A percentile compares a stretch with the other conserved stretches of the same genome.
These are phyloP conservation scores for Drosophila setosimentum DNA, from an alignment of 2,888 invertebrate species.

Conservation along the genomic window DNA sequence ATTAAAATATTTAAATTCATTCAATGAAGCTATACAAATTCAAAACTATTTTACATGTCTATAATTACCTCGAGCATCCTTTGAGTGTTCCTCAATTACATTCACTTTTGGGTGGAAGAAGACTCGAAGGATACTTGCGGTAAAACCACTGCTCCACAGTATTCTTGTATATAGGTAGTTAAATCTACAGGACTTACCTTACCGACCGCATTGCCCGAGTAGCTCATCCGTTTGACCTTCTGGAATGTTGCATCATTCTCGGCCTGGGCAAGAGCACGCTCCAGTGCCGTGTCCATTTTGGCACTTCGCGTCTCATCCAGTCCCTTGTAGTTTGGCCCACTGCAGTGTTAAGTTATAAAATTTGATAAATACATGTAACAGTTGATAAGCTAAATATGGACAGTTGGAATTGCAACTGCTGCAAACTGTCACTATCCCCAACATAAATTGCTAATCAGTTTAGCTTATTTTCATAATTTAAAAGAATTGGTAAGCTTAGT, in stretches of 20 bases:
- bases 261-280: conserved; percentile 89
- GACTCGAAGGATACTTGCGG: neutral
- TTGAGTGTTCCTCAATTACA: neutral
- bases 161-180: neutral
- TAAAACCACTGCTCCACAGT: neutral
- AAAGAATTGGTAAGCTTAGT: neutral
- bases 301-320: conserved; percentile 84
- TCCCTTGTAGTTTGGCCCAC: conserved; percentile 73
- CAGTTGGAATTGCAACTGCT: neutral
- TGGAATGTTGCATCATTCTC: conserved; percentile 89
- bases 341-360: conserved; percentile 5
- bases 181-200: conserved; percentile 86
- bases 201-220: conserved; percentile 89
- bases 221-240: conserved; percentile 90
- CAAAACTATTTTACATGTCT: neutral
- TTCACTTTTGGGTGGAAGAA: neutral
- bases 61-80: neutral
- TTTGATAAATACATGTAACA: conserved; percentile 30
- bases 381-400: neutral
- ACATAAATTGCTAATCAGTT: neutral
- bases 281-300: conserved; percentile 87
- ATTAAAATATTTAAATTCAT: neutral
- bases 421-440: neutral
- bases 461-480: neutral
- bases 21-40: conserved; percentile 2